Evolutionary conservation across 2,113 vertebrate species (phyloP).

Genomic region (Ia io): DNA sequence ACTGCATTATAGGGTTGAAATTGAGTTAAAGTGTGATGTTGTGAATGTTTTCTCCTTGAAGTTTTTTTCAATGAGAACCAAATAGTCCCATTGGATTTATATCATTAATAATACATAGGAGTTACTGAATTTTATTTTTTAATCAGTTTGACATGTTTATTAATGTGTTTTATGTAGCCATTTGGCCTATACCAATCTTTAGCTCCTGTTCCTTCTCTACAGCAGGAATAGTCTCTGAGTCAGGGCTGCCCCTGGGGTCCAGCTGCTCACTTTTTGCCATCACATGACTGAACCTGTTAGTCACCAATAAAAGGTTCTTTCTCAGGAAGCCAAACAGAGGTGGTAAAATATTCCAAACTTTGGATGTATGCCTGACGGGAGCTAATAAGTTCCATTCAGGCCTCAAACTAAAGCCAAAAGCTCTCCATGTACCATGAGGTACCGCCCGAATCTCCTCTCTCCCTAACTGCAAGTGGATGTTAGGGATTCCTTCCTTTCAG

Average conservation of each 20-base stretch:
- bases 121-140: background rate
- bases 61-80: background rate
- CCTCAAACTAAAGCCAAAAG: background rate
- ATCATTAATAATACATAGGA: background rate
- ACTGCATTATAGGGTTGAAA: background rate
- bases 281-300: background rate
- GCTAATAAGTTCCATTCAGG: background rate
- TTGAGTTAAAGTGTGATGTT: background rate
- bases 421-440: background rate
- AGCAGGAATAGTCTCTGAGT: background rate
- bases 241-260: background rate
- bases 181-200: background rate
- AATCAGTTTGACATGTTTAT: background rate
- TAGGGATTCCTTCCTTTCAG: background rate
- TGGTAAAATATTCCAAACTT: background rate
- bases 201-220: background rate
- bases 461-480: background rate
- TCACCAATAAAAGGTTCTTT: background rate
- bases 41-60: background rate
- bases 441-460: background rate
- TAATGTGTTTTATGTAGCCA: background rate
- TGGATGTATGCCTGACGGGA: background rate
- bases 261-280: background rate
- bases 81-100: background rate
- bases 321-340: background rate